phyloP scores from a whole-genome alignment of 2,888 invertebrate genomes.

The Drosophila macrospina region DNA sequence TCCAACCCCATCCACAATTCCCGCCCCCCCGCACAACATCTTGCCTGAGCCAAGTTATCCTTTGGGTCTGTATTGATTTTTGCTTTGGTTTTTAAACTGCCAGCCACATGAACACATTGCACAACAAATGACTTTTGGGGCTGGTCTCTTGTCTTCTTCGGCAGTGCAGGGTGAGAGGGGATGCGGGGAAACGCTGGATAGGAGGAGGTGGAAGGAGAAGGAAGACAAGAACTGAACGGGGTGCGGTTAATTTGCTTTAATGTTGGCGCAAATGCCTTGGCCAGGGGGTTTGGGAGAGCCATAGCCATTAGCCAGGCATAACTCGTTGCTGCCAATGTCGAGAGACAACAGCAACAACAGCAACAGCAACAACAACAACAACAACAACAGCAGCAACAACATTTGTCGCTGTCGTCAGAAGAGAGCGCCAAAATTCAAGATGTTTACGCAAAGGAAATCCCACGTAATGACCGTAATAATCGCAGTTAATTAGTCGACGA shows the following conservation, averaged over 20 bases:
- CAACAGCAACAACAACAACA: conserved; percentile 33
- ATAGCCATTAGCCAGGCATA: conserved; percentile 57
- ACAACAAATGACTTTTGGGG: conserved; percentile 83
- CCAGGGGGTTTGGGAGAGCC: not conserved
- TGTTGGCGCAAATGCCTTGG: conserved; percentile 68
- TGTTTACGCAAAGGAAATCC: conserved; percentile 84
- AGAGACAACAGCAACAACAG: conserved; percentile 47
- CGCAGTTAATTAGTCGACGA: conserved; percentile 85
- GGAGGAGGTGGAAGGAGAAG: not conserved
- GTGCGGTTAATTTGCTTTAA: conserved; percentile 84
- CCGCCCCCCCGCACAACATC: not conserved
- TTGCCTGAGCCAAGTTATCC: conserved; percentile 41
- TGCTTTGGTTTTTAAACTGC: conserved; percentile 80
- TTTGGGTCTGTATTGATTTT: conserved; percentile 73
- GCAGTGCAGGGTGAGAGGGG: not conserved
- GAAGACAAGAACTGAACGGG: conserved; percentile 42
- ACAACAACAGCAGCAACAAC: conserved; percentile 44
- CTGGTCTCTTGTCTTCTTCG: conserved; percentile 30
- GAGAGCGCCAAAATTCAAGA: conserved; percentile 82
- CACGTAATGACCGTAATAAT: conserved; percentile 86
- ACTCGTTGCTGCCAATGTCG: conserved; percentile 57
- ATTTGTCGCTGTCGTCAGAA: conserved; percentile 63
- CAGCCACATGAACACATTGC: conserved; percentile 81
- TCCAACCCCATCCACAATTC: too few relatives aligned
- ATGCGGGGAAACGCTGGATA: too few relatives aligned